Conservation (phyloP, 2,113 vertebrate species). For the Ceyx melanurus region DNA sequence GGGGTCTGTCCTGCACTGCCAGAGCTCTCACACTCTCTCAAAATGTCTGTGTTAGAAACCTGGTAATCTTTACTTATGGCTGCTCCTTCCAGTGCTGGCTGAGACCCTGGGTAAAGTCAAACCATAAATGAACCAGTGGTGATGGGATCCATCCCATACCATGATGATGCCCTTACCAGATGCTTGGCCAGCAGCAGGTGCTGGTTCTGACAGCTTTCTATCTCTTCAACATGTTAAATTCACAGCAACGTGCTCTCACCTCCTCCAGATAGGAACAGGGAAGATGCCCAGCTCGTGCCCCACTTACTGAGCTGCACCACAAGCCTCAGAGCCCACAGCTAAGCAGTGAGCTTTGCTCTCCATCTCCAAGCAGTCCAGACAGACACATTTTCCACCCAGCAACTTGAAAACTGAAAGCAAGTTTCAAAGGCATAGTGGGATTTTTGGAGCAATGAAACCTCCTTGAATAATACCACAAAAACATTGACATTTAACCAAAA, state of each 20-base stretch:
- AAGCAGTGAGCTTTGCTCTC: background rate
- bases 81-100: background rate
- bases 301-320: background rate
- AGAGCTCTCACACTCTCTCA: background rate
- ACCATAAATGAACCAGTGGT: rapidly evolving
- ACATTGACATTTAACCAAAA: background rate
- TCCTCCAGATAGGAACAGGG: background rate
- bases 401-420: background rate
- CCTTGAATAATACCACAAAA: background rate
- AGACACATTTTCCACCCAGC: background rate
- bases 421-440: background rate
- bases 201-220: rapidly evolving
- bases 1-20: background rate
- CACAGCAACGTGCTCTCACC: background rate
- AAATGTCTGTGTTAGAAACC: rapidly evolving
- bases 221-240: rapidly evolving
- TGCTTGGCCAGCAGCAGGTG: rapidly evolving
- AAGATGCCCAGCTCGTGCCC: background rate
- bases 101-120: background rate
- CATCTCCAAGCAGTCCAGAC: background rate
- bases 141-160: background rate
- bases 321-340: background rate
- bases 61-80: rapidly evolving
- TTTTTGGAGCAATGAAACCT: background rate
- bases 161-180: rapidly evolving